These are phyloP conservation scores for Halesus radiatus DNA, from an alignment of 1,140 invertebrate genomes.

Conservation along the genomic window DNA sequence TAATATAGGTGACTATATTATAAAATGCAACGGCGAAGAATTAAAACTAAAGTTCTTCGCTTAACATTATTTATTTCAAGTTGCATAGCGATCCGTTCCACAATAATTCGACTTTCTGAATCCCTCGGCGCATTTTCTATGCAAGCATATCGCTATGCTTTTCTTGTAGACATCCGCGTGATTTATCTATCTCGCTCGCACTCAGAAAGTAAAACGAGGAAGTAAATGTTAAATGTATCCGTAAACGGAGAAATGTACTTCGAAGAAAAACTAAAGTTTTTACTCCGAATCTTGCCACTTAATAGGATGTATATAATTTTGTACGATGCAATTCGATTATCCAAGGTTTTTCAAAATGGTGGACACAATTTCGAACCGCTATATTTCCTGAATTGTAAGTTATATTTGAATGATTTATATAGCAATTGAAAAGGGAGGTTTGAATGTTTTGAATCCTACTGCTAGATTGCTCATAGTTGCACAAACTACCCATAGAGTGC, in stretches of 20 bases:
- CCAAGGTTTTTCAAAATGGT: too few relatives aligned
- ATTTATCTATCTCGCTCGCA: conserved; percentile 27
- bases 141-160: conserved; percentile 18
- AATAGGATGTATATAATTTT: too few relatives aligned
- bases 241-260: conserved; percentile 21
- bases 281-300: too few relatives aligned
- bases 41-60: neutral
- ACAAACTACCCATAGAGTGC: too few relatives aligned
- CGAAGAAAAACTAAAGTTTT: neutral
- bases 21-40: neutral
- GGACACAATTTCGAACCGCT: too few relatives aligned
- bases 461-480: too few relatives aligned
- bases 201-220: neutral
- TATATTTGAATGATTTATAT: too few relatives aligned
- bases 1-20: too few relatives aligned
- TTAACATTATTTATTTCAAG: neutral
- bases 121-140: conserved; percentile 20
- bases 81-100: neutral
- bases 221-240: conserved; percentile 15
- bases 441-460: too few relatives aligned
- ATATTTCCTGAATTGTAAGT: too few relatives aligned
- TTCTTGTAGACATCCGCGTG: conserved; percentile 10
- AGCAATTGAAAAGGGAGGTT: too few relatives aligned
- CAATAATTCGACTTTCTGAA: neutral
- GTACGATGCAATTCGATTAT: too few relatives aligned